phyloP scores from a whole-genome alignment of 1,140 invertebrate genomes.

The Sycobia sp. region DNA sequence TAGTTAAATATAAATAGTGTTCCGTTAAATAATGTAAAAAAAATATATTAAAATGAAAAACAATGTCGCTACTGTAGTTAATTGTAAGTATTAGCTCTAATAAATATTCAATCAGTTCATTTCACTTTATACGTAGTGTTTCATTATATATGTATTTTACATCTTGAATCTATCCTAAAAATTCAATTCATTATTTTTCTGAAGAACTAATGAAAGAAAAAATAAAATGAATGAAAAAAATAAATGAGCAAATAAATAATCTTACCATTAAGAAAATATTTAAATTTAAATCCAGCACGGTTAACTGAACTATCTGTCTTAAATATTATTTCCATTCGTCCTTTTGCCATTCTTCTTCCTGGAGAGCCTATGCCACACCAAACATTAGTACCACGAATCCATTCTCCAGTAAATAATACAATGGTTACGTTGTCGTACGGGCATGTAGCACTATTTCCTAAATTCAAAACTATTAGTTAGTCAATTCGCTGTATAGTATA shows the following conservation, averaged over 20 bases:
- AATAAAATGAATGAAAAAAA: too few species aligned
- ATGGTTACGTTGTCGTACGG: slow-evolving; percentile 67
- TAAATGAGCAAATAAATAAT: too few species aligned
- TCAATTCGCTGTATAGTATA: not conserved
- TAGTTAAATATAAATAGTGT: too few species aligned
- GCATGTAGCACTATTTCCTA: slow-evolving; percentile 48
- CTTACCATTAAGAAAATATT: slow-evolving; percentile 54
- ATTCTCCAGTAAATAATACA: not conserved
- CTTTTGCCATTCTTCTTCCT: slow-evolving; percentile 33
- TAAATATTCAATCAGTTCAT: not conserved
- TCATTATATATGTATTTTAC: too few species aligned
- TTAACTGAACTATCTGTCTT: slow-evolving; percentile 49
- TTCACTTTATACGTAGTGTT: not conserved
- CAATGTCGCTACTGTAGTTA: too few species aligned
- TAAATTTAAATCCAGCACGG: slow-evolving; percentile 51
- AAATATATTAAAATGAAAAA: too few species aligned
- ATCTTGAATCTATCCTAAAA: too few species aligned
- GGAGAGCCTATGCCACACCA: slow-evolving; percentile 50
- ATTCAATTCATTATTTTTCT: too few species aligned
- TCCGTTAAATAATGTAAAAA: too few species aligned
- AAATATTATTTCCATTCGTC: slow-evolving; percentile 48
- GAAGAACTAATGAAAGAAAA: too few species aligned
- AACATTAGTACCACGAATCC: not conserved
- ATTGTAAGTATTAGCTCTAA: too few species aligned
- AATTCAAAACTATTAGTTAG: not conserved